Conservation (phyloP, 2,113 vertebrate genomes). For the Takifugu bimaculatus region DNA sequence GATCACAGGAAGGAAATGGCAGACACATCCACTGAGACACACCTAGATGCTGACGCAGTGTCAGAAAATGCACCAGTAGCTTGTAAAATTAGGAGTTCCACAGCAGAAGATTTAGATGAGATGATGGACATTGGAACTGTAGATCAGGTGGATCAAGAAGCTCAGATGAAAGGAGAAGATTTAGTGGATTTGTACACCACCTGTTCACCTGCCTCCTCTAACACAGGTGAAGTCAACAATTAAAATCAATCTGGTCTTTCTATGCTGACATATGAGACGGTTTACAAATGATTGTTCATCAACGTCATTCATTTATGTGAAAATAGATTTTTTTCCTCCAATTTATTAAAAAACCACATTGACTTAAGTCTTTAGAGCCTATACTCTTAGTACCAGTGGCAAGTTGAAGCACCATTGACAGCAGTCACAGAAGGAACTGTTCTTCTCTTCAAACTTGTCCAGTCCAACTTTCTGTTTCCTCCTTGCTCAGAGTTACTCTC, state of each 20-base stretch:
- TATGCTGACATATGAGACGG: background rate
- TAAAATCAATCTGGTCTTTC: too few species aligned
- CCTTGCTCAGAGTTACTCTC: too few species aligned
- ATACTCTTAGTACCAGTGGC: too few species aligned
- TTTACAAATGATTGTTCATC: background rate
- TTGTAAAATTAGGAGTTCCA: background rate
- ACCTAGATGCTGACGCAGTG: background rate
- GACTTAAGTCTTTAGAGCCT: too few species aligned
- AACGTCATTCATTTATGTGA: too few species aligned
- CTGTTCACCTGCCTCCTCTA: constrained; percentile 1
- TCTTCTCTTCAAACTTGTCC: too few species aligned
- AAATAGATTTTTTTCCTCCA: background rate
- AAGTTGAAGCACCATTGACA: too few species aligned
- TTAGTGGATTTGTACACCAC: constrained; percentile 11
- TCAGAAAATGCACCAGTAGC: background rate
- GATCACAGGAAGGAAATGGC: background rate
- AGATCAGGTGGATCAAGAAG: constrained; percentile 66
- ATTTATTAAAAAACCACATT: too few species aligned
- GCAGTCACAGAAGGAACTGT: too few species aligned
- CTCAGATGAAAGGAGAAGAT: constrained; percentile 57
- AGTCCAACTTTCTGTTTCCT: too few species aligned
- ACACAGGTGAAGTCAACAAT: constrained; percentile 30
- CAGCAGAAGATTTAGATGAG: constrained; percentile 49
- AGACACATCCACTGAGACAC: background rate
- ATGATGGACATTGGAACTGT: constrained; percentile 70